Percentiles rank a stretch among this genome's conserved stretches.
Evolutionary conservation across 2,888 invertebrate species (phyloP).

Genomic region (Rhamnusium bicolor): DNA sequence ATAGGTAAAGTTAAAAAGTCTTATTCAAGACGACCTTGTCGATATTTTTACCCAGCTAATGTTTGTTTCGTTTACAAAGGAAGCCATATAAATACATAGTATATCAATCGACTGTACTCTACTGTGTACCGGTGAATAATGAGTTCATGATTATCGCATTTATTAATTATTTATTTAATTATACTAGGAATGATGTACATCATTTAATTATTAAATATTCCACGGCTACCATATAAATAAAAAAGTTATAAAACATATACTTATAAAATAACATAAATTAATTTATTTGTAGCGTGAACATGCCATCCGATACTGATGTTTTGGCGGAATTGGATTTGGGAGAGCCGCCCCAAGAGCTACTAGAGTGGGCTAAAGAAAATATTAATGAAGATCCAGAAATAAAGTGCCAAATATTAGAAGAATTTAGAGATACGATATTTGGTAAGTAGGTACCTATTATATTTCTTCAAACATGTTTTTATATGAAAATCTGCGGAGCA

Average conservation of each 20-base stretch:
- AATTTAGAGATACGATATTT: constrained; percentile 83
- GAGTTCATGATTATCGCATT: too few species aligned
- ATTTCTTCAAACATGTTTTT: too few species aligned
- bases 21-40: too few species aligned
- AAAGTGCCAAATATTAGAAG: constrained; percentile 78
- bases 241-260: not conserved
- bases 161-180: too few species aligned
- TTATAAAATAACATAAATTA: not conserved
- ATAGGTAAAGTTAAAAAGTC: too few species aligned
- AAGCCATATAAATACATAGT: not conserved
- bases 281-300: constrained; percentile 31
- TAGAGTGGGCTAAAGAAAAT: constrained; percentile 79
- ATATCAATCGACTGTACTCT: not conserved
- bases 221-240: not conserved
- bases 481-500: too few species aligned
- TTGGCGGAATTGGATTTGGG: constrained; percentile 77
- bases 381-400: constrained; percentile 83
- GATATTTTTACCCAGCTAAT: too few species aligned
- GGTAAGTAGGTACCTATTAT: too few species aligned
- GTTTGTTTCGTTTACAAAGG: not conserved
- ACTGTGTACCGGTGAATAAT: not conserved
- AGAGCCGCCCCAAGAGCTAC: constrained; percentile 78
- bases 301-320: constrained; percentile 71
- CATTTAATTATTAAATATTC: too few species aligned
- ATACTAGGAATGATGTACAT: too few species aligned